Conservation (phyloP, 2,888 invertebrate genomes). For the Monopis laevigella region DNA sequence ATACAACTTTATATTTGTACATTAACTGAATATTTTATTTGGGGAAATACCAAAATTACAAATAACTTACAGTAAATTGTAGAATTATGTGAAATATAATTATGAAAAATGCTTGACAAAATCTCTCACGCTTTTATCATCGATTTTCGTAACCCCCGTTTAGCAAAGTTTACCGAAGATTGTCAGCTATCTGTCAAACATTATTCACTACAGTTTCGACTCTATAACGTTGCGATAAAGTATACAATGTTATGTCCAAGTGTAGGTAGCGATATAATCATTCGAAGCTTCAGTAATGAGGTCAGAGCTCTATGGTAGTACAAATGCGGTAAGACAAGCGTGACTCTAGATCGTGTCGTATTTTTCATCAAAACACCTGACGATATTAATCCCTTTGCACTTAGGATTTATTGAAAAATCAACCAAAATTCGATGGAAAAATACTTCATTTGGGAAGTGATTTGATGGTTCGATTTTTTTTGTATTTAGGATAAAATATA, state of each 20-base stretch:
- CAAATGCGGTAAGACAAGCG: slow-evolving; percentile 56
- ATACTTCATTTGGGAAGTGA: not conserved
- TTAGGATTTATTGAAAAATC: slow-evolving; percentile 35
- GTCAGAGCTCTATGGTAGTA: slow-evolving; percentile 17
- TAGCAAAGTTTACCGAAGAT: slow-evolving; percentile 4
- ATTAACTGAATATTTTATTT: too few species aligned
- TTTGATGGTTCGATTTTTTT: too few species aligned
- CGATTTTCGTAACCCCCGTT: slow-evolving; percentile 11
- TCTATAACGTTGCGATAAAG: not conserved
- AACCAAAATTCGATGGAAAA: slow-evolving; percentile 8
- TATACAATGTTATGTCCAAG: not conserved
- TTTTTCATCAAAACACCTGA: slow-evolving; percentile 36
- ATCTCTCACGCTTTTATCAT: slow-evolving; percentile 6
- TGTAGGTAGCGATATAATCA: not conserved
- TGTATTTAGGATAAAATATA: too few species aligned
- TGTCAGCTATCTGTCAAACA: not conserved
- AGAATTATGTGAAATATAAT: too few species aligned
- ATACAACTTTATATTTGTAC: too few species aligned
- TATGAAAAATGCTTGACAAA: too few species aligned
- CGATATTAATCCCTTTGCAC: slow-evolving; percentile 39
- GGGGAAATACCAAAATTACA: too few species aligned
- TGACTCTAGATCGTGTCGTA: slow-evolving; percentile 45
- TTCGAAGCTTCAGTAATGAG: slow-evolving; percentile 20
- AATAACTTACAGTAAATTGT: too few species aligned
- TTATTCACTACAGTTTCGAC: not conserved